phyloP scores from a whole-genome alignment of 2,888 invertebrate genomes.

The Drosophila melanocephala region DNA sequence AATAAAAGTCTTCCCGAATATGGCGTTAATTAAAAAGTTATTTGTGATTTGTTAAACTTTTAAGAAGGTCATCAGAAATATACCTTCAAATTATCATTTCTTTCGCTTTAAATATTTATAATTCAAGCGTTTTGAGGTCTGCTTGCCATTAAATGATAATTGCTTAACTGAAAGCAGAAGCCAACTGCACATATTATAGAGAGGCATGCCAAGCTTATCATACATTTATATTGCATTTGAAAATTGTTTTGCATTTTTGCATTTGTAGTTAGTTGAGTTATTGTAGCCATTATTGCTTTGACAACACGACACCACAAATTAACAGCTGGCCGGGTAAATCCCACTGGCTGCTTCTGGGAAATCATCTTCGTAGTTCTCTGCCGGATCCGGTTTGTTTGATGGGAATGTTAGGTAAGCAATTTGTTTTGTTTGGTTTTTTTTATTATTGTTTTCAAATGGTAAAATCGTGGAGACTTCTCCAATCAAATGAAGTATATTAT shows the following conservation, averaged over 20 bases:
- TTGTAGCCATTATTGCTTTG: slow-evolving; percentile 5
- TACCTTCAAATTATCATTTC: neutral
- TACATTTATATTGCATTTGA: slow-evolving; percentile 23
- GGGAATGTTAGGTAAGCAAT: slow-evolving; percentile 36
- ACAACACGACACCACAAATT: slow-evolving; percentile 31
- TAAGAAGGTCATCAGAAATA: neutral
- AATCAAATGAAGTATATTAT: neutral
- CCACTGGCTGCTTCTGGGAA: slow-evolving; percentile 51
- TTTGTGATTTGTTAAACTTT: neutral
- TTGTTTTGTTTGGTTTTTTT: neutral
- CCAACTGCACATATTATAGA: neutral
- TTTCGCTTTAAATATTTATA: neutral
- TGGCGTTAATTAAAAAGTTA: fast-evolving
- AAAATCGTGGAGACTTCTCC: neutral
- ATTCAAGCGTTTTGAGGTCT: neutral
- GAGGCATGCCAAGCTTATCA: neutral
- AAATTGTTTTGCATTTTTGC: slow-evolving; percentile 50
- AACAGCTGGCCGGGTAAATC: slow-evolving; percentile 34
- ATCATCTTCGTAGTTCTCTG: slow-evolving; percentile 41
- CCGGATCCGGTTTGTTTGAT: slow-evolving; percentile 54
- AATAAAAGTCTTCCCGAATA: neutral
- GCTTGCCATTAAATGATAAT: neutral
- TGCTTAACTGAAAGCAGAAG: neutral
- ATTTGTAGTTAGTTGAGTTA: slow-evolving; percentile 31
- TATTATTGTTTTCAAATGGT: neutral